These are phyloP conservation scores for Agelas oroides DNA, from an alignment of 37 sponge, comb jelly and placozoan genomes.

Conservation along the genomic window DNA sequence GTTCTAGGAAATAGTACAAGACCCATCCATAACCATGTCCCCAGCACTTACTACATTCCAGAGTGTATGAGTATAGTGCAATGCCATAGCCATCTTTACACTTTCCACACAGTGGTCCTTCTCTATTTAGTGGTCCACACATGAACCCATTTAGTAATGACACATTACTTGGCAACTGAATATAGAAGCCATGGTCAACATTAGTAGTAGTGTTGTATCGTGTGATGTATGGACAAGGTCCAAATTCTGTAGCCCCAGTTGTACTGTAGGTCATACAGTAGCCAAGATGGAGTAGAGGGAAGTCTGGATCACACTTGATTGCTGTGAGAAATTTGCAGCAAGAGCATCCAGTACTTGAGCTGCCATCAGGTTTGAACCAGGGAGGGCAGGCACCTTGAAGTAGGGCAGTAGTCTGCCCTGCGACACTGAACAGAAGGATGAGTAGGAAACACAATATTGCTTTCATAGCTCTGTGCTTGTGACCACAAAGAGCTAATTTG, in stretches of 20 bases:
- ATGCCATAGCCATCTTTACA: constrained; percentile 7
- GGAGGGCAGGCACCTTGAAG: no score
- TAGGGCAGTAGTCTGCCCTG: no score
- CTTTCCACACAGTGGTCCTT: neutral
- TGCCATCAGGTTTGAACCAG: no score
- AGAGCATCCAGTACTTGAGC: no score
- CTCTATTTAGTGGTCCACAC: constrained; percentile 23
- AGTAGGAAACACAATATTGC: no score
- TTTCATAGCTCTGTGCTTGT: no score
- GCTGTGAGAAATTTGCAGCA: no score
- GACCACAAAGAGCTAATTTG: no score
- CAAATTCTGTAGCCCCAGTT: neutral
- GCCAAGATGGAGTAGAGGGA: neutral
- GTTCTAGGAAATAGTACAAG: constrained; percentile 9
- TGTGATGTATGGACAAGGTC: neutral
- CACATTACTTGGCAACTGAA: no score
- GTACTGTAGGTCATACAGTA: constrained; percentile 21
- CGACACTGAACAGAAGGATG: no score
- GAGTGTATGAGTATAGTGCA: constrained; percentile 1
- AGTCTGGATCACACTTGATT: no score
- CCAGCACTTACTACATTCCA: constrained; percentile 10
- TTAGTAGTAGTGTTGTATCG: neutral
- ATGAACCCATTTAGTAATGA: constrained; percentile 19
- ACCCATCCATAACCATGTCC: constrained; percentile 6
- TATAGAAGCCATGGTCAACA: no score